Base-by-base conservation (phyloP, 2,113 vertebrate species). In the Oceanodroma tethys region DNA sequence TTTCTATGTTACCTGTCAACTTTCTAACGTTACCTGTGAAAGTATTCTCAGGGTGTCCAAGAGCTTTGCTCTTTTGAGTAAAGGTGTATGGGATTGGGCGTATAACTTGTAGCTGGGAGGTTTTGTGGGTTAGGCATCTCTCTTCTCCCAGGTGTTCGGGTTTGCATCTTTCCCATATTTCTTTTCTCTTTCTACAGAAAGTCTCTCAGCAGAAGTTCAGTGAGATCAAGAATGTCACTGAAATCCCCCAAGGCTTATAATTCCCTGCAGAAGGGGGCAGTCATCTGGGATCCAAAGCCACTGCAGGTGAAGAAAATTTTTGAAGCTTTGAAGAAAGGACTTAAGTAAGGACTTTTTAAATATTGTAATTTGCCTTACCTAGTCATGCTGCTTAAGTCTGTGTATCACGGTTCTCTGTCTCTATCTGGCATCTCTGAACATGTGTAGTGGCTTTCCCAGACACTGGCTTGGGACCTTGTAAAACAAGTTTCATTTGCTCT, bases 241-340 rank as follows among this genome's bases (percentile, higher is more conserved):
- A 99, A 98, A 53, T 93, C 98, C 45, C 95, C 98, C 97, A 99
- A 98, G 95, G 98, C 92, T 36, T 98, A 99, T 2, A 88, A 97
- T 25, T 98, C 98, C 10, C 96, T 99, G 79, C 97, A 97, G 86
- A 98, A 98, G 91, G 98, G 96, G 15, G 62, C 97, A 0, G 97
- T 97, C 18, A 59, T 98, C 75, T 96, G 97, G 89, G 99, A 98
- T 21, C 98, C 98, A 78, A 98, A 98, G 97, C 99, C 99, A 0
- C 98, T 99, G 85, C 98, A 99, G 87, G 99, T 99, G 90, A 99
- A 99, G 98, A 98, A 95, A 91, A 98, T 99, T 94, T 99, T 99
- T 88, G 98, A 99, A 85, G 99, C 99, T 7, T 97, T 99, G 90
- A 98, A 99, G 91, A 99, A 98, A 97, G 99, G 99, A 93, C 98